Conservation (phyloP, 2,797 vertebrate species). For the Helicolenus hilgendorfi region DNA sequence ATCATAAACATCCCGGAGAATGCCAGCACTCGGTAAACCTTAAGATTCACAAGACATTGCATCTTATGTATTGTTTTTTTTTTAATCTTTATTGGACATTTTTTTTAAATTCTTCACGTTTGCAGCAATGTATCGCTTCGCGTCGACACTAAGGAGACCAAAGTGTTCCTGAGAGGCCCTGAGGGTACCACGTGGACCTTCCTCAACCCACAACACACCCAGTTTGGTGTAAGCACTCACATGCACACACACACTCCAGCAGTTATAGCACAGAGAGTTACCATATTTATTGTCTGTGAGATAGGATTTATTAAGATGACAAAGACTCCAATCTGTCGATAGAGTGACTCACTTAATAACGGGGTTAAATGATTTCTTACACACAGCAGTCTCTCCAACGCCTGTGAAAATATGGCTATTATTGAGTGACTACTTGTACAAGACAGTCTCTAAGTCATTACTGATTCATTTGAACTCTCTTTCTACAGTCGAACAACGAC, state of each 20-base stretch:
- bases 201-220: not conserved
- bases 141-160: constrained; percentile 15
- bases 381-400: not conserved
- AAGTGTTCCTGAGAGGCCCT: constrained; percentile 86
- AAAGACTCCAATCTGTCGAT: not conserved
- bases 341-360: not conserved
- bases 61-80: not conserved
- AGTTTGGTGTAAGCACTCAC: constrained; percentile 73
- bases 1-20: constrained; percentile 88
- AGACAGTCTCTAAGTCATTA: not conserved
- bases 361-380: not conserved
- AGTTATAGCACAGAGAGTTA: not conserved
- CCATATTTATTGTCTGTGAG: not conserved
- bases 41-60: not conserved
- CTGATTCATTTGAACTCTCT: constrained; percentile 15
- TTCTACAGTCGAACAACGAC: constrained; percentile 84
- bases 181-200: constrained; percentile 84
- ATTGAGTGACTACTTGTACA: not conserved
- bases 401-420: not conserved
- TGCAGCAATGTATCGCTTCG: constrained; percentile 82
- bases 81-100: not conserved
- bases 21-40: constrained; percentile 73
- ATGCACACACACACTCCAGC: not conserved
- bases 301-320: not conserved
- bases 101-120: constrained; percentile 3